These are phyloP conservation scores for Pampusana beccarii DNA, from an alignment of 2,113 vertebrate species.

Conservation along the genomic window DNA sequence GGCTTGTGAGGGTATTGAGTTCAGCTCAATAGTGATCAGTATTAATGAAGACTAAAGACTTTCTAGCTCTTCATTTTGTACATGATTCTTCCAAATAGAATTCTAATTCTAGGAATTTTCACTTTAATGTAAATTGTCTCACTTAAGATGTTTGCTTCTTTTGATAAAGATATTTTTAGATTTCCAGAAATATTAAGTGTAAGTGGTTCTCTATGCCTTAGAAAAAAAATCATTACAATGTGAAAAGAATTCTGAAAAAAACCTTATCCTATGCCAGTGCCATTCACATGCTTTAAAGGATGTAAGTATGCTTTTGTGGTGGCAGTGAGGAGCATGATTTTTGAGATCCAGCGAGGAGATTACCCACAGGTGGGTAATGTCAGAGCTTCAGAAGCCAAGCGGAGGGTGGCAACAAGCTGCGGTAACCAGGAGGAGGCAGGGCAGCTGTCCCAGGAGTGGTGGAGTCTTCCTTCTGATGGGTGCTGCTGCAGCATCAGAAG, in stretches of 20 bases:
- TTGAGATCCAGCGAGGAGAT: neutral
- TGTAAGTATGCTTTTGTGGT: neutral
- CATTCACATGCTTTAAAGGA: neutral
- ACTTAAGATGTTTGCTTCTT: neutral
- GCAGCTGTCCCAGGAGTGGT: neutral
- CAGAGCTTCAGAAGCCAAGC: neutral
- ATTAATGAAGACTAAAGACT: slow-evolving; percentile 24
- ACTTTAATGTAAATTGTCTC: neutral
- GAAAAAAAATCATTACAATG: neutral
- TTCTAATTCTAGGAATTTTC: neutral
- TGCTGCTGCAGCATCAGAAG: neutral
- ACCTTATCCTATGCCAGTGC: neutral
- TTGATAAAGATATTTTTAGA: neutral
- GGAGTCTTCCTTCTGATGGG: neutral
- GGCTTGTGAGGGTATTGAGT: neutral
- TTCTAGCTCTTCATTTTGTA: slow-evolving; percentile 19
- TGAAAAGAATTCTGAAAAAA: slow-evolving; percentile 28
- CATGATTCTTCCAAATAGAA: neutral
- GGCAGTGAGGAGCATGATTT: neutral
- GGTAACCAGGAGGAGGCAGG: neutral
- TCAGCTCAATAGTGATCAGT: slow-evolving; percentile 4
- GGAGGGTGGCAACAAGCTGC: neutral
- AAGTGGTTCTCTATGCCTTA: neutral
- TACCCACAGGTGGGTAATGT: neutral
- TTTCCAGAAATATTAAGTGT: neutral